Conservation (phyloP, 1,140 invertebrate species). For the Streblospio benedicti region DNA sequence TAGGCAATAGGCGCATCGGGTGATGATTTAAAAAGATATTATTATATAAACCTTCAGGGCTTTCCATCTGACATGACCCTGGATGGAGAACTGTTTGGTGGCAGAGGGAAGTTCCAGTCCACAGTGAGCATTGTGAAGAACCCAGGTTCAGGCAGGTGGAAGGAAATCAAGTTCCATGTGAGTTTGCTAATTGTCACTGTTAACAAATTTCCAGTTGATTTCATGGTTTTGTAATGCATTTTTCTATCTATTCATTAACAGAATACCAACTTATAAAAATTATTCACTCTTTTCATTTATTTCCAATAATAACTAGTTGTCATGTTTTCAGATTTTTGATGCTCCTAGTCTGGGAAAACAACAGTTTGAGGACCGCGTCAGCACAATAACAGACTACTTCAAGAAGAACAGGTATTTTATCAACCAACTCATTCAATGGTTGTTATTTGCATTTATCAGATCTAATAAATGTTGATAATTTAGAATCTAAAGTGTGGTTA, state of each 20-base stretch:
- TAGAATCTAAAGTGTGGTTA: background rate
- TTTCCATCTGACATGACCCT: conserved; percentile 34
- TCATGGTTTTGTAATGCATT: background rate
- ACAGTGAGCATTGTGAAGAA: conserved; percentile 41
- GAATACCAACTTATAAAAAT: too few relatives aligned
- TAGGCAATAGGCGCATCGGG: too few relatives aligned
- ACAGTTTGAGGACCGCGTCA: conserved; percentile 36
- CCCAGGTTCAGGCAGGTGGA: conserved; percentile 32
- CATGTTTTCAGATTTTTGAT: conserved; percentile 39
- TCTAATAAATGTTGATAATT: background rate
- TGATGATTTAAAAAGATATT: too few relatives aligned
- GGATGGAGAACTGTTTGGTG: conserved; percentile 39
- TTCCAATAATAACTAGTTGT: too few relatives aligned
- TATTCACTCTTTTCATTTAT: too few relatives aligned
- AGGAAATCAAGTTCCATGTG: conserved; percentile 36
- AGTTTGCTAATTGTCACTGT: too few relatives aligned
- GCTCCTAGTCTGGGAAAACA: conserved; percentile 30
- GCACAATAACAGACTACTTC: conserved; percentile 32
- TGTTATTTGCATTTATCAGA: background rate
- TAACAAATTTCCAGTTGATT: too few relatives aligned
- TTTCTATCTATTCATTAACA: too few relatives aligned
- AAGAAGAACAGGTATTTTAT: conserved; percentile 30
- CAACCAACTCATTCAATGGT: background rate
- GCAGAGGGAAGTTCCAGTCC: conserved; percentile 36
- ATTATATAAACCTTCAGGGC: conserved; percentile 20